Percentiles rank a stretch among this genome's conserved stretches.
phyloP scores from a whole-genome alignment of 2,888 invertebrate species.

The Cephonodes hylas region DNA sequence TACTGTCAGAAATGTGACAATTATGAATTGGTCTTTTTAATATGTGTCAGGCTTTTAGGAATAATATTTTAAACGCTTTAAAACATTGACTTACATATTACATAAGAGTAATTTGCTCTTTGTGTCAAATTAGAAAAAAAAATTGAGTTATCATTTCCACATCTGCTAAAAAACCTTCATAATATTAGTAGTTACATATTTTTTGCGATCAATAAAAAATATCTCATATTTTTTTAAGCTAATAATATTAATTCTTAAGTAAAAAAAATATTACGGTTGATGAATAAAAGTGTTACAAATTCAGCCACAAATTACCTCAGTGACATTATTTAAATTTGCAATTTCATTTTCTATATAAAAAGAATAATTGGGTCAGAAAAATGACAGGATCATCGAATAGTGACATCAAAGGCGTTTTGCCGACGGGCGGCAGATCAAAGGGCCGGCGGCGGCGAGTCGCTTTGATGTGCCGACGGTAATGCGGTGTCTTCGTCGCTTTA shows the following conservation, averaged over 20 bases:
- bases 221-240: too few relatives aligned
- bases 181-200: too few relatives aligned
- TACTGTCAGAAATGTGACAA: neutral
- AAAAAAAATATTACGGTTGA: too few relatives aligned
- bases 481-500: slow-evolving; percentile 9
- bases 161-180: too few relatives aligned
- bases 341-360: neutral
- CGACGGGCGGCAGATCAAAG: slow-evolving; percentile 58
- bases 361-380: slow-evolving; percentile 25
- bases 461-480: slow-evolving; percentile 60
- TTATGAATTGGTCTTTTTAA: neutral
- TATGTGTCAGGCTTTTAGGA: neutral
- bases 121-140: too few relatives aligned
- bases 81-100: neutral
- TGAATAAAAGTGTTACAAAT: too few relatives aligned
- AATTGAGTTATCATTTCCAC: too few relatives aligned
- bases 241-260: too few relatives aligned
- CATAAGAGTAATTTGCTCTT: neutral
- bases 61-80: neutral
- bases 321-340: neutral
- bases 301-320: neutral
- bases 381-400: slow-evolving; percentile 21
- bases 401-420: slow-evolving; percentile 27
- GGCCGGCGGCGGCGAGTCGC: slow-evolving; percentile 54
- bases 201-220: too few relatives aligned